These are phyloP conservation scores for Silurus aristotelis DNA, from an alignment of 2,797 vertebrate species.

Conservation along the genomic window DNA sequence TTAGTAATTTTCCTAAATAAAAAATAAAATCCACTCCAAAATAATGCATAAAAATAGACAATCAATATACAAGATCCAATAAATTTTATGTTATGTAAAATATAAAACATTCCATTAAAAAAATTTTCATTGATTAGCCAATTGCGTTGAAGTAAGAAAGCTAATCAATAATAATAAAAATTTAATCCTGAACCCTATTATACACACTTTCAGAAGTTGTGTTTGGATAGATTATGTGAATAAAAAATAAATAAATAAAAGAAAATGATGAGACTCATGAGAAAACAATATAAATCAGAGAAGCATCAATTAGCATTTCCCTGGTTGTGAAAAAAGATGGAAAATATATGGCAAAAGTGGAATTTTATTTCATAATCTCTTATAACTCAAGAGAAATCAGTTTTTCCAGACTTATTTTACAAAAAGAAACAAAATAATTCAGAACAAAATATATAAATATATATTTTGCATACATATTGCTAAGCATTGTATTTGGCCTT, in stretches of 20 bases:
- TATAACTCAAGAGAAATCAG: not conserved
- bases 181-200: not conserved
- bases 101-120: too few relatives aligned
- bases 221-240: not conserved
- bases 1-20: too few relatives aligned
- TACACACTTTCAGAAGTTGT: not conserved
- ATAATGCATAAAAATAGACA: too few relatives aligned
- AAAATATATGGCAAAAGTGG: not conserved
- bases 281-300: not conserved
- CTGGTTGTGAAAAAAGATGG: not conserved
- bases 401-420: not conserved
- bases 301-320: not conserved
- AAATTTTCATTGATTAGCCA: too few relatives aligned
- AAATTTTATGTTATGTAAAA: too few relatives aligned
- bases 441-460: constrained; percentile 4
- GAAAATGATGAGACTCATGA: not conserved
- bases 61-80: too few relatives aligned
- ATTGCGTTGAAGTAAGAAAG: too few relatives aligned
- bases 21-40: too few relatives aligned
- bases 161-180: too few relatives aligned
- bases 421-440: constrained; percentile 7
- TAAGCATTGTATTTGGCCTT: not conserved
- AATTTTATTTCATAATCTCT: not conserved
- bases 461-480: not conserved
- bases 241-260: too few relatives aligned